Evolutionary conservation across 1,140 invertebrate genomes (phyloP).

Genomic region (Brachionus manjavacas): DNA sequence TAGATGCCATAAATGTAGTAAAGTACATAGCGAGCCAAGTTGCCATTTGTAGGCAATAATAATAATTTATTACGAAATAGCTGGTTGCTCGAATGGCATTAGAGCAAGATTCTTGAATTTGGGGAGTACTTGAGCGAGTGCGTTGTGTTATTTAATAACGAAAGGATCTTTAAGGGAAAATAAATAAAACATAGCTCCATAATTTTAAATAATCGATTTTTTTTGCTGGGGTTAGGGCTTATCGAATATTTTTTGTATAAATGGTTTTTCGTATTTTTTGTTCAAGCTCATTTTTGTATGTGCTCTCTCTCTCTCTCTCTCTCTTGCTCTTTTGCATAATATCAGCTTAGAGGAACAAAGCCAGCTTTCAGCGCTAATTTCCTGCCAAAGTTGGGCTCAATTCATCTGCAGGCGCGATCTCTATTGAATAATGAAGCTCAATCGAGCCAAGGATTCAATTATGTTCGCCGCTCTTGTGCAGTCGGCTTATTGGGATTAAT

Average conservation of each 20-base stretch:
- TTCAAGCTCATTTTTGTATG: conserved; percentile 6
- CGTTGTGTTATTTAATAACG: conserved; percentile 28
- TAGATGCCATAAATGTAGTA: neutral
- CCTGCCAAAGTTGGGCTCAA: neutral
- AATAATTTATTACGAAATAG: conserved; percentile 36
- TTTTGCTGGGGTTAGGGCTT: conserved; percentile 12
- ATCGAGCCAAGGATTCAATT: neutral
- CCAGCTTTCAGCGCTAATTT: neutral
- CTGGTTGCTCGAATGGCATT: neutral
- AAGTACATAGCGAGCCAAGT: conserved; percentile 1
- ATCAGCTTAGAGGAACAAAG: neutral
- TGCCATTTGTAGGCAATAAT: conserved; percentile 16
- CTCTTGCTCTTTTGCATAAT: neutral
- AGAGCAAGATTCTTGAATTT: conserved; percentile 19
- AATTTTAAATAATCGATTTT: conserved; percentile 40
- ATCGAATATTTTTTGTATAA: conserved; percentile 31
- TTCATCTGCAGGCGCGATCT: neutral
- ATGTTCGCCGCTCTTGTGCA: neutral
- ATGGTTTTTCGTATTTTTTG: neutral
- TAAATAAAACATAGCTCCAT: conserved; percentile 31
- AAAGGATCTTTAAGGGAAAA: conserved; percentile 31
- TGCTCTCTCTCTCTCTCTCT: neutral
- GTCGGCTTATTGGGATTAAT: neutral
- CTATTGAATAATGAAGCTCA: neutral
- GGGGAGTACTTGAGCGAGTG: neutral